phyloP scores from a whole-genome alignment of 92 coral and sea anemone species.

The Meandrina meandrites region DNA sequence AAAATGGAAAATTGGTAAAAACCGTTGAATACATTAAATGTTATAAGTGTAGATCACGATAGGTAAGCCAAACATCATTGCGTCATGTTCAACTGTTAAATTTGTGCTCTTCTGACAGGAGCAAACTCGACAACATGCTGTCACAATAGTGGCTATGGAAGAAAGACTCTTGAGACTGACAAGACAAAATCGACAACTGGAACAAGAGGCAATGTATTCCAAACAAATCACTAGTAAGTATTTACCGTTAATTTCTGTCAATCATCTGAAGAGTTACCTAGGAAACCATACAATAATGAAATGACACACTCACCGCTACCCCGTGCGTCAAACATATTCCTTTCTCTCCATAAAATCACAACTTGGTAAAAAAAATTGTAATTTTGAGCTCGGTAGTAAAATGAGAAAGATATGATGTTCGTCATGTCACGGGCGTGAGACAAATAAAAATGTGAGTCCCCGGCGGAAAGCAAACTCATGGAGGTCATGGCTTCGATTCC shows the following conservation, averaged over 20 bases:
- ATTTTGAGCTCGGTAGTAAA: too few relatives aligned
- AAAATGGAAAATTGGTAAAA: neutral
- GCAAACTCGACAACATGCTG: constrained; percentile 95
- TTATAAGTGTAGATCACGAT: neutral
- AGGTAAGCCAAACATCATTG: neutral
- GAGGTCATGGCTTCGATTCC: too few relatives aligned
- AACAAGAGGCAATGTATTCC: constrained; percentile 67
- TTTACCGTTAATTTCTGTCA: neutral
- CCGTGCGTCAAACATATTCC: neutral
- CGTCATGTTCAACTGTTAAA: neutral
- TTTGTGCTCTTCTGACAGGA: constrained; percentile 52
- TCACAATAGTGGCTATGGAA: constrained; percentile 95
- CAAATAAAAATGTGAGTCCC: too few relatives aligned
- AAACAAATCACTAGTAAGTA: constrained; percentile 70
- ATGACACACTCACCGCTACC: neutral
- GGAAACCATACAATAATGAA: neutral
- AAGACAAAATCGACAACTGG: constrained; percentile 81
- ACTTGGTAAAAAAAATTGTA: too few relatives aligned
- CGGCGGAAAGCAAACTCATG: too few relatives aligned
- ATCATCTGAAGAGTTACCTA: neutral
- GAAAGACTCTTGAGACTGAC: constrained; percentile 79
- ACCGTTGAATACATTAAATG: neutral
- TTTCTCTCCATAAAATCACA: too few relatives aligned
- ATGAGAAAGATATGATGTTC: too few relatives aligned
- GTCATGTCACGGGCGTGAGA: too few relatives aligned